A percentile compares a stretch with the other conserved stretches of the same genome.
Evolutionary conservation across 2,113 vertebrate genomes (phyloP).

Genomic region (Neotoma lepida): DNA sequence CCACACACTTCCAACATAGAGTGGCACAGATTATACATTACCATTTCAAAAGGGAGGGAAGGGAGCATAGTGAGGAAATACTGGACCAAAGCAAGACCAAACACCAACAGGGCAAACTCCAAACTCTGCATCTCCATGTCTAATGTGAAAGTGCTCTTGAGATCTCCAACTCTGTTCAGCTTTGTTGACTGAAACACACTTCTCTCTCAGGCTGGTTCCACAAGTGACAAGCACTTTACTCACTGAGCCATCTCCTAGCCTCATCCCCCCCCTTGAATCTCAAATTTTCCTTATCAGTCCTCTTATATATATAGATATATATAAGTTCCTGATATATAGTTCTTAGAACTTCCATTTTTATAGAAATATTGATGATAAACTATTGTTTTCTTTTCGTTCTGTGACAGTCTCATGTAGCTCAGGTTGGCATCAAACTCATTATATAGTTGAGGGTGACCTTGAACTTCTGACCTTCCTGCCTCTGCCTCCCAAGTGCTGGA

Average conservation of each 20-base stretch:
- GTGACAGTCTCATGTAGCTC: neutral
- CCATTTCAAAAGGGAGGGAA: neutral
- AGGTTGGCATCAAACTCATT: neutral
- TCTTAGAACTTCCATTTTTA: conserved; percentile 4
- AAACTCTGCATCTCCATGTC: neutral
- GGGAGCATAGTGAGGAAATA: neutral
- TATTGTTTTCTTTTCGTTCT: neutral
- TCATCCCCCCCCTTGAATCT: neutral
- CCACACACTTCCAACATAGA: neutral
- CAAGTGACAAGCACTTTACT: neutral
- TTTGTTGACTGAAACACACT: neutral
- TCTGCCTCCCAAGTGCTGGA: neutral
- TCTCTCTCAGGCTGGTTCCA: neutral
- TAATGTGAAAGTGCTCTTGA: no score
- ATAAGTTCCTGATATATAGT: neutral
- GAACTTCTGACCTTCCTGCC: neutral
- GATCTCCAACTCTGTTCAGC: neutral
- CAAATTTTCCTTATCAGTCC: neutral
- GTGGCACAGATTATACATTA: neutral
- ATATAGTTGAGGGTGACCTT: neutral
- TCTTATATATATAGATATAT: no score
- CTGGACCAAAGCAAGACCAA: neutral
- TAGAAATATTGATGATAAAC: neutral
- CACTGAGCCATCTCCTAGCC: neutral
- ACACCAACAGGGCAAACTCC: neutral